These are phyloP conservation scores for Sebastes trivittatus DNA, from an alignment of 2,797 vertebrate genomes.

Conservation along the genomic window DNA sequence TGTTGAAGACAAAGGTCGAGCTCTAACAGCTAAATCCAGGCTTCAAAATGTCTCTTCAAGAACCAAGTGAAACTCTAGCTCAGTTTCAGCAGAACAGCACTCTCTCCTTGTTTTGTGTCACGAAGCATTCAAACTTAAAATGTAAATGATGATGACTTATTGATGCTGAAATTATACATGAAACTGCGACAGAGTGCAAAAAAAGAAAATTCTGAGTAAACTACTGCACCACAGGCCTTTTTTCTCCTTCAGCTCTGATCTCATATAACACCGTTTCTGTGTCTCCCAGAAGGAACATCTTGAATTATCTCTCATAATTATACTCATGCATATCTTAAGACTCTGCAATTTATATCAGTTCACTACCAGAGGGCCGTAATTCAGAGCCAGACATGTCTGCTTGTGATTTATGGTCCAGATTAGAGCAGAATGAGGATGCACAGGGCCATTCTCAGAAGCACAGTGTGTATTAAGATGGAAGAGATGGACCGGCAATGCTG, in stretches of 20 bases:
- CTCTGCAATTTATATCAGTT: constrained; percentile 37
- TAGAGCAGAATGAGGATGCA: constrained; percentile 36
- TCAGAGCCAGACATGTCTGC: constrained; percentile 37
- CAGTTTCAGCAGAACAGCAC: background rate
- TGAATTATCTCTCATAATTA: constrained; percentile 59
- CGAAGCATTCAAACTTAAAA: background rate
- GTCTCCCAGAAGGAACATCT: constrained; percentile 37
- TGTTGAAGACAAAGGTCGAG: background rate
- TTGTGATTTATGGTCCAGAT: constrained; percentile 57
- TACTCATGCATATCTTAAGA: constrained; percentile 30
- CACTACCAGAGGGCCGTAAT: constrained; percentile 21
- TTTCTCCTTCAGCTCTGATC: background rate
- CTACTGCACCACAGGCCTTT: background rate
- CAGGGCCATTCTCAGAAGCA: constrained; percentile 26
- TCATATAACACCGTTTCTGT: background rate
- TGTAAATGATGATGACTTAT: background rate
- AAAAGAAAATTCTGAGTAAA: background rate
- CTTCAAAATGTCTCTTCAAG: background rate
- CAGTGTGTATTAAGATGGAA: constrained; percentile 5
- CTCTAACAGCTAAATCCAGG: background rate
- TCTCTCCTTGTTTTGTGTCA: background rate
- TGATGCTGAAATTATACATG: background rate
- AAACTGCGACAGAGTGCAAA: background rate
- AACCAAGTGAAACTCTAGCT: background rate
- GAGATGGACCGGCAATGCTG: constrained; percentile 9